These are phyloP conservation scores for Platyrinchus mystaceus DNA, from an alignment of 2,797 vertebrate species.

Conservation along the genomic window DNA sequence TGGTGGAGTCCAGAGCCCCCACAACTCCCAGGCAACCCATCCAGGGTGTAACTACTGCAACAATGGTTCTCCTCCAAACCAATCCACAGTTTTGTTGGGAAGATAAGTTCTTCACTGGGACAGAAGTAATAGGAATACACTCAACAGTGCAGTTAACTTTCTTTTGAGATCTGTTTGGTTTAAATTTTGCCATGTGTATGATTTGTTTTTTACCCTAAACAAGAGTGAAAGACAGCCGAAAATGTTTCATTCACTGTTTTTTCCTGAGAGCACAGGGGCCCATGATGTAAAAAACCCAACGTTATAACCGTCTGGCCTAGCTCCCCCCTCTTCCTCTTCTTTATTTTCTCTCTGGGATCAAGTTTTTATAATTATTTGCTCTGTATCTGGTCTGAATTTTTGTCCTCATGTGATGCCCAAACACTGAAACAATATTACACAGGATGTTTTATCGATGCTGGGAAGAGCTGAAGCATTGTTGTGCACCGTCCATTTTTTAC, in stretches of 20 bases:
- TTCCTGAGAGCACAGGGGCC: neutral
- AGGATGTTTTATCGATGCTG: neutral
- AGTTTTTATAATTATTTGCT: neutral
- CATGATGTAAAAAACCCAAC: fast-evolving
- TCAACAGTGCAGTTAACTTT: neutral
- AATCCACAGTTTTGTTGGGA: neutral
- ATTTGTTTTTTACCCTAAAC: neutral
- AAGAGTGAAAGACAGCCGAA: neutral
- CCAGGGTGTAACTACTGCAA: neutral
- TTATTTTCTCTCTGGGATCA: neutral
- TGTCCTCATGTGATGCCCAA: neutral
- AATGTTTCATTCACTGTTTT: neutral
- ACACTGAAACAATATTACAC: neutral
- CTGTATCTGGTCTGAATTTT: neutral
- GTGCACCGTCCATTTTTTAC: neutral
- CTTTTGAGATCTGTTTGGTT: neutral
- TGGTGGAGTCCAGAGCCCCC: neutral
- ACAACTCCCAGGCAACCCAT: neutral
- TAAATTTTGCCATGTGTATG: neutral
- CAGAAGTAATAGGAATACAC: neutral
- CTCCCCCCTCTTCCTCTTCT: neutral
- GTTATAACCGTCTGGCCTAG: neutral
- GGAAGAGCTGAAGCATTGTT: neutral
- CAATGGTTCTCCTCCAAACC: neutral
- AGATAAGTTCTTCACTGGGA: neutral